A percentile compares a stretch with the other conserved stretches of the same genome.
Conservation (phyloP, 2,797 vertebrate species). For the Enteromius paludinosus region DNA sequence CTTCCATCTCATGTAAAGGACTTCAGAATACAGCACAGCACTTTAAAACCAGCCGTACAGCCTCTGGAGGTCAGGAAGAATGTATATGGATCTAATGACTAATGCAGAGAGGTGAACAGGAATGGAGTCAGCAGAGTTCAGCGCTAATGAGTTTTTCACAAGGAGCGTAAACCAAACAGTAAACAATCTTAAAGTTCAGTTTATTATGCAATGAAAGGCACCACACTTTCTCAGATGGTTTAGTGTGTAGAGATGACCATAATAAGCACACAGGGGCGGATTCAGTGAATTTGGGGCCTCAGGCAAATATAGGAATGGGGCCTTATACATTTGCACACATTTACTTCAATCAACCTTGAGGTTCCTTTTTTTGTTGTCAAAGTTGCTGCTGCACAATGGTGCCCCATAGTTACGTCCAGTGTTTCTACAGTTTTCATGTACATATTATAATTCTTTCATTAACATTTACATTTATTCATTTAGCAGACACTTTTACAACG, state of each 20-base stretch:
- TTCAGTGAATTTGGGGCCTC: too few relatives aligned
- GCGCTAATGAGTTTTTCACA: neutral
- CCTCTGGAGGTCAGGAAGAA: neutral
- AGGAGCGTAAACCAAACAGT: neutral
- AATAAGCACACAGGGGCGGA: neutral
- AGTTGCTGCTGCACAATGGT: too few relatives aligned
- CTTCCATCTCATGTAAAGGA: constrained; percentile 4
- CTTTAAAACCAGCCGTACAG: neutral
- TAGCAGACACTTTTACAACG: too few relatives aligned
- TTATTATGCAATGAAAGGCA: neutral
- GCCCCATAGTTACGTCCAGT: too few relatives aligned
- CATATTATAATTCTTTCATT: too few relatives aligned
- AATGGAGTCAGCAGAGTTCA: neutral
- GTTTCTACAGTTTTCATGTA: too few relatives aligned
- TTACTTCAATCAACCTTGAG: too few relatives aligned
- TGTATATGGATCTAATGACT: neutral
- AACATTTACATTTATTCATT: too few relatives aligned
- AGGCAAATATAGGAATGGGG: too few relatives aligned
- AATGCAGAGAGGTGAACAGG: neutral
- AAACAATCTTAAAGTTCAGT: neutral
- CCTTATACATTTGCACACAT: too few relatives aligned
- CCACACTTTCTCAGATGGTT: too few relatives aligned
- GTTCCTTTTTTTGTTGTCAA: too few relatives aligned
- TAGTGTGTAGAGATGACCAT: neutral
- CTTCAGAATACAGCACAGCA: neutral